These are phyloP conservation scores for Conomelus anceps DNA, from an alignment of 2,888 invertebrate species.

Conservation along the genomic window DNA sequence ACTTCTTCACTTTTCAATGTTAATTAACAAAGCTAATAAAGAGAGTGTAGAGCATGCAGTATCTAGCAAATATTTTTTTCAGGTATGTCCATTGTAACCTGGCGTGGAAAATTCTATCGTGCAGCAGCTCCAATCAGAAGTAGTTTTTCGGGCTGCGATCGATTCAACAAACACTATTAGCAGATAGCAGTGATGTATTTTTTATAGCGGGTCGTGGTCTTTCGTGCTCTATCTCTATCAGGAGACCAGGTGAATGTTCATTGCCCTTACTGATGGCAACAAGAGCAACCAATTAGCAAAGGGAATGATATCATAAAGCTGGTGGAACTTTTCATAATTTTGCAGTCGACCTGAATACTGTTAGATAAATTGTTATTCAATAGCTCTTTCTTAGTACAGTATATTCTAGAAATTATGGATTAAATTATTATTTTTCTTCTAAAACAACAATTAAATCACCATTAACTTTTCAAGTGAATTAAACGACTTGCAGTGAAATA, in stretches of 20 bases:
- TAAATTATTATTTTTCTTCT: too few relatives aligned
- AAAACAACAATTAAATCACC: too few relatives aligned
- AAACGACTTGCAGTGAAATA: too few relatives aligned
- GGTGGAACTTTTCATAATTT: too few relatives aligned
- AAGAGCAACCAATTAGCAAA: background rate
- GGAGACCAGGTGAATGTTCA: background rate
- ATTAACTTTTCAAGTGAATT: too few relatives aligned
- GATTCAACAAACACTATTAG: background rate
- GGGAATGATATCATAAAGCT: background rate
- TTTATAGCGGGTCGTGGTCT: background rate
- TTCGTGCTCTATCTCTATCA: background rate
- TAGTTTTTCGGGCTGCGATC: background rate
- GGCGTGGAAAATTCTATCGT: background rate
- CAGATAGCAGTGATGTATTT: background rate
- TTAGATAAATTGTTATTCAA: too few relatives aligned
- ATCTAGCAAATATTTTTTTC: background rate
- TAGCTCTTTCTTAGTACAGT: too few relatives aligned
- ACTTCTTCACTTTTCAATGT: background rate
- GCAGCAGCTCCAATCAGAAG: background rate
- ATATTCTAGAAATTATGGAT: too few relatives aligned
- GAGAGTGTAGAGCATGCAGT: background rate
- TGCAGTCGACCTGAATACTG: too few relatives aligned
- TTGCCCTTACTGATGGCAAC: too few relatives aligned
- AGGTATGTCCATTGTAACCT: background rate
- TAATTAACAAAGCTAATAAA: background rate